Conservation (phyloP, 2,888 invertebrate genomes). For the Cataglyphis livida region DNA sequence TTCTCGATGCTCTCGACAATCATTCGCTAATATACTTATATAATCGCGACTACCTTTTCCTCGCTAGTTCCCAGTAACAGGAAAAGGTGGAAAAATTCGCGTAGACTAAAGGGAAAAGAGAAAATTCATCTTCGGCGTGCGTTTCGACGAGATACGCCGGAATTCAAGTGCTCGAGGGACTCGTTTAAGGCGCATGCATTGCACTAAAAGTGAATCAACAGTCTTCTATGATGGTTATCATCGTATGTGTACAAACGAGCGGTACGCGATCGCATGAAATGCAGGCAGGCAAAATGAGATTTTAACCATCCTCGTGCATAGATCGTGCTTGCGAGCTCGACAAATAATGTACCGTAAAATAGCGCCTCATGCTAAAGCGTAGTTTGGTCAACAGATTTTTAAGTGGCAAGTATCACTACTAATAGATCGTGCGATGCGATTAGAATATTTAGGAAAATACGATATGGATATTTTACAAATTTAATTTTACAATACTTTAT, state of each 20-base stretch:
- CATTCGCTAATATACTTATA: neutral
- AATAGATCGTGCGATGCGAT: conserved; percentile 19
- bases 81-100: conserved; percentile 41
- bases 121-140: conserved; percentile 51
- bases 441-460: neutral
- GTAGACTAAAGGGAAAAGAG: conserved; percentile 13
- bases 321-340: conserved; percentile 35
- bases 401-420: conserved; percentile 19
- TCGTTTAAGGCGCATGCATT: conserved; percentile 48
- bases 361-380: conserved; percentile 27
- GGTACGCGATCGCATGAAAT: conserved; percentile 49
- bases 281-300: conserved; percentile 43
- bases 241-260: conserved; percentile 32
- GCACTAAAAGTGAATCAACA: conserved; percentile 51
- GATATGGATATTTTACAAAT: neutral
- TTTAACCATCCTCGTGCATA: conserved; percentile 43
- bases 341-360: conserved; percentile 34
- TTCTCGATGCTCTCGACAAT: conserved; percentile 14
- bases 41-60: neutral
- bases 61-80: neutral
- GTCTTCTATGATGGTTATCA: conserved; percentile 21
- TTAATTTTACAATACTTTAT: conserved; percentile 3
- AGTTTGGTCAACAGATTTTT: conserved; percentile 3
- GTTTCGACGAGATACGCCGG: conserved; percentile 49
- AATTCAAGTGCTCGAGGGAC: conserved; percentile 48